Evolutionary conservation across 1,140 invertebrate genomes (phyloP).

Genomic region (Tetraneura akinire): DNA sequence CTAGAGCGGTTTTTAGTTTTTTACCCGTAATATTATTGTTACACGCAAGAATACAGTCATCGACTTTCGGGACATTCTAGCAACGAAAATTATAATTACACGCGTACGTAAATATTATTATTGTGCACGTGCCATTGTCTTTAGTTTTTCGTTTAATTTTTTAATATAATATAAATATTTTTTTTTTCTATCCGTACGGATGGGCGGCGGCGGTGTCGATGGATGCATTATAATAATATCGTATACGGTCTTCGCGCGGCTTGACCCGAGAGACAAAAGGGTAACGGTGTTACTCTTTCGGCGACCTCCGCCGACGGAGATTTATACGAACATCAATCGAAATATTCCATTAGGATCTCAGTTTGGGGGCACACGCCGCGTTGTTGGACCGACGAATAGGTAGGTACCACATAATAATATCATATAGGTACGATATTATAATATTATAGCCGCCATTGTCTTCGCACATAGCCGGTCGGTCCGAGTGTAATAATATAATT

Average conservation of each 20-base stretch:
- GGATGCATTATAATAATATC: neutral
- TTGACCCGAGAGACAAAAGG: conserved; percentile 48
- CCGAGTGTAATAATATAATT: conserved; percentile 29
- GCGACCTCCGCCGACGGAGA: neutral
- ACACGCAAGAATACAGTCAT: too few species aligned
- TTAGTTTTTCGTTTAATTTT: neutral
- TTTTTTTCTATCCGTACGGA: conserved; percentile 1
- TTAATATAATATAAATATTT: neutral
- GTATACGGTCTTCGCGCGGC: conserved; percentile 36
- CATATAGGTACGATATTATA: conserved; percentile 6
- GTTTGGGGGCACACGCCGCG: conserved; percentile 31
- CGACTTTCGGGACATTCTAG: too few species aligned
- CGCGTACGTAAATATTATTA: neutral
- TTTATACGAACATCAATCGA: conserved; percentile 25
- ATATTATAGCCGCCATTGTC: conserved; percentile 1
- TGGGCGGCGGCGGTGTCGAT: neutral
- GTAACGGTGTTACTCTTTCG: conserved; percentile 42
- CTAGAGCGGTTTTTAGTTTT: too few species aligned
- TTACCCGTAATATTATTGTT: too few species aligned
- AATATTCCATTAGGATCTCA: conserved; percentile 44
- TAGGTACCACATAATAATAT: neutral
- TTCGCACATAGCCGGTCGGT: conserved; percentile 2
- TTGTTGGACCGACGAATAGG: neutral
- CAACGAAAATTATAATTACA: too few species aligned
- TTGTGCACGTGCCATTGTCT: conserved; percentile 33